phyloP scores from a whole-genome alignment of 1,140 invertebrate genomes.

The Drosophila orosa region DNA sequence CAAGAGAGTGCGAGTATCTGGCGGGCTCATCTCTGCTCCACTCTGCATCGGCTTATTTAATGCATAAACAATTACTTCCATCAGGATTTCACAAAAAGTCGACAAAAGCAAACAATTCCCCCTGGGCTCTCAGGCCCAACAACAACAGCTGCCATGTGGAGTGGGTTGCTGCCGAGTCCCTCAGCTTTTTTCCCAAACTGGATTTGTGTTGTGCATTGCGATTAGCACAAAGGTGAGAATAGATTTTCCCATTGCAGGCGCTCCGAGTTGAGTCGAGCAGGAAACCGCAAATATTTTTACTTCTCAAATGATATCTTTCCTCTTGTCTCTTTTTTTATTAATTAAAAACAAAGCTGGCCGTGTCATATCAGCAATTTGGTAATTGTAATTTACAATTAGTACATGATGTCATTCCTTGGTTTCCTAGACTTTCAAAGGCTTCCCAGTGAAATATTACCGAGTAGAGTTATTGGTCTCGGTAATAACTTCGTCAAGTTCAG shows the following conservation, averaged over 20 bases:
- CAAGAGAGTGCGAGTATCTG: conserved; percentile 41
- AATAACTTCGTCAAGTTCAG: too few relatives aligned
- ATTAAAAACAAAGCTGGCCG: conserved; percentile 45
- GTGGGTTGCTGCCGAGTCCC: conserved; percentile 25
- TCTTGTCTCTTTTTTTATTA: conserved; percentile 67
- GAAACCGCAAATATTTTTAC: conserved; percentile 75
- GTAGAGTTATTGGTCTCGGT: too few relatives aligned
- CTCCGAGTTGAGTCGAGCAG: conserved; percentile 32
- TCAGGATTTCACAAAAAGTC: conserved; percentile 81
- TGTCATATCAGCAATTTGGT: neutral
- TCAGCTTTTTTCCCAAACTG: conserved; percentile 39
- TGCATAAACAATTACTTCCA: conserved; percentile 82
- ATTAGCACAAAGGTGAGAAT: conserved; percentile 54
- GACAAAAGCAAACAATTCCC: conserved; percentile 74
- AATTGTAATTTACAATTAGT: neutral
- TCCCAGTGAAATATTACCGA: too few relatives aligned
- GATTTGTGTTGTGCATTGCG: conserved; percentile 42
- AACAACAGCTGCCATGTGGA: conserved; percentile 31
- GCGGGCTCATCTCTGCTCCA: conserved; percentile 38
- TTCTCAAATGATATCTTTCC: conserved; percentile 34
- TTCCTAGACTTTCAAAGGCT: too few relatives aligned
- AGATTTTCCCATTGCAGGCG: conserved; percentile 30
- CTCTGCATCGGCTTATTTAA: conserved; percentile 72
- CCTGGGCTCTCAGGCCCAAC: conserved; percentile 15
- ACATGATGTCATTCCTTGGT: neutral